A percentile compares a stretch with the other conserved stretches of the same genome.
These are phyloP conservation scores for Trematocara variabile DNA, from an alignment of 2,113 vertebrate species.

Conservation along the genomic window DNA sequence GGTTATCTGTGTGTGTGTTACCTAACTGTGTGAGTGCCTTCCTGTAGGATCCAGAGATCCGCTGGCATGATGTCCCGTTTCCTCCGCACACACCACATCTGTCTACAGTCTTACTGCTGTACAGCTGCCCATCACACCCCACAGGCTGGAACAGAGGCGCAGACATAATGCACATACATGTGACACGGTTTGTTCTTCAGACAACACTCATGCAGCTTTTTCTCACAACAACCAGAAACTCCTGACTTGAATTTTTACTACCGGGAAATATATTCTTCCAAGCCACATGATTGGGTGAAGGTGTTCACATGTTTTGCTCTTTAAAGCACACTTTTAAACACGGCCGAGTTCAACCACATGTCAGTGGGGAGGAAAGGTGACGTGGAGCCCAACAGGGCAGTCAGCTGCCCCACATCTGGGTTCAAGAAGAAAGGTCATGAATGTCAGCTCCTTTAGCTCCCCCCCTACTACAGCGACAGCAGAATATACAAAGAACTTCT, in stretches of 20 bases:
- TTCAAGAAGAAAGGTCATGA: not conserved
- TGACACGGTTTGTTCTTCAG: not conserved
- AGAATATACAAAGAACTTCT: not conserved
- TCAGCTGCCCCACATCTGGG: not conserved
- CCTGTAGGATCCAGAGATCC: slow-evolving; percentile 85
- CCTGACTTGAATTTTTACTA: not conserved
- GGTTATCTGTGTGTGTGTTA: slow-evolving; percentile 66
- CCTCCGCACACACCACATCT: slow-evolving; percentile 86
- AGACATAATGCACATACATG: fast-evolving
- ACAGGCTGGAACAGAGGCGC: slow-evolving; percentile 74
- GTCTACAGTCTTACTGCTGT: slow-evolving; percentile 80
- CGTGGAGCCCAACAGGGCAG: not conserved
- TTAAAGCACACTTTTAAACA: not conserved
- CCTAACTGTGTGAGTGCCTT: slow-evolving; percentile 88
- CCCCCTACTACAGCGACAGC: fast-evolving
- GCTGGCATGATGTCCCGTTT: slow-evolving; percentile 82
- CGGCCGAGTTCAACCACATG: not conserved
- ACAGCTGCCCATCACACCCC: slow-evolving; percentile 84
- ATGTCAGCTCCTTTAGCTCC: not conserved
- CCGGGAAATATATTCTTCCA: not conserved
- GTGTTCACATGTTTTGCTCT: not conserved
- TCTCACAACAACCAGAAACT: not conserved
- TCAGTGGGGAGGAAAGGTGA: not conserved
- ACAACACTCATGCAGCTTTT: not conserved
- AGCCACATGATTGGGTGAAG: not conserved